Evolutionary conservation across 2,113 vertebrate species (phyloP), one percentile per base, ranked within the genome.

Genomic region (Podiceps cristatus): DNA sequence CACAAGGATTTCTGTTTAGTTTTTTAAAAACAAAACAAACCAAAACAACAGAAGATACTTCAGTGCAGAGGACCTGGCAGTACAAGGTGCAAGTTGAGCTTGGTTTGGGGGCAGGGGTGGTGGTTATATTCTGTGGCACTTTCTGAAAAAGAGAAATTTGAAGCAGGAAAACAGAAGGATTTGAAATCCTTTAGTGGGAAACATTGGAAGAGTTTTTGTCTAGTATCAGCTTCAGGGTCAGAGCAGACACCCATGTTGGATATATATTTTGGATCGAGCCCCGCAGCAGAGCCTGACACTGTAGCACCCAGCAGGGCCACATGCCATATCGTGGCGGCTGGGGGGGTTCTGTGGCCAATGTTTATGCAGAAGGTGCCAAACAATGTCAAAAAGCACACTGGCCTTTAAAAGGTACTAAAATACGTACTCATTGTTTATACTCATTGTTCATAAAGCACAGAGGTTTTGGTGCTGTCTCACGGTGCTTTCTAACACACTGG

Each of bases 261-360:
- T 22, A 50, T 10, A 25, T 7, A 14, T 19, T 63, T 12, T 29
- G 28, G 24, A 33, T 29, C 50, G 45, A 79, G 22, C 37, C n/a
- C 19, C 37, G 31, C 16, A 18, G 31, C 4, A 0, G 24, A 10
- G 25, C 14, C 79, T 9, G 25, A 37, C 14, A 45, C 9, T 29
- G 31, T 18, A 76, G 33, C 14, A 37, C 3, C 10, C 5, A 0
- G 2, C 4, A 52, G 28, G 24, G 64, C 45, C 50, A 28, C 40
- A 45, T 35, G 10, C 42, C 37, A 22, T 7, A 4, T 2, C 18
- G 31, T 2, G 53, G 31, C 4, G 1, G 9, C 23, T 64, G 13
- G 13, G 2, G 2, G 18, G 24, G 2, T 24, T 2, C 44, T 22
- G 10, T 4, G 8, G 16, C 12, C 37, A 75, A 17, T 1, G 5